Evolutionary conservation across 2,113 vertebrate genomes (phyloP).

Genomic region (Amia ocellicauda): DNA sequence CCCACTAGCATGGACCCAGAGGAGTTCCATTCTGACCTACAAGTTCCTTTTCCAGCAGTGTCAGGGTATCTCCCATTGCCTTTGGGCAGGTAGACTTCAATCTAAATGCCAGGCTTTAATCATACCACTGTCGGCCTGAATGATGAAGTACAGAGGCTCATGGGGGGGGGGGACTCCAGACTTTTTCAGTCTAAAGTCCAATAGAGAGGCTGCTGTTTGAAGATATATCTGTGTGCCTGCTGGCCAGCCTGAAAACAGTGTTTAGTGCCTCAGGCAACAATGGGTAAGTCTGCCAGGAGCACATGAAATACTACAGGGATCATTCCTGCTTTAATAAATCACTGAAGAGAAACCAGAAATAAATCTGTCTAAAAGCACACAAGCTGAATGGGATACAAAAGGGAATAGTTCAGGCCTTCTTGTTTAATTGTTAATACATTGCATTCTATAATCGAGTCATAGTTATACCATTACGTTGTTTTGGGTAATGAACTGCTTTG

Average conservation of each 20-base stretch:
- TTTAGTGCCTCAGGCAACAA: constrained; percentile 50
- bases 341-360: not conserved
- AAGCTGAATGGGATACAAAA: not conserved
- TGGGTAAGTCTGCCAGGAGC: constrained; percentile 45
- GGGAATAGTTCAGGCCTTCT: too few relatives aligned
- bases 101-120: constrained; percentile 67
- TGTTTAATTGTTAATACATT: too few relatives aligned
- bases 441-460: too few relatives aligned
- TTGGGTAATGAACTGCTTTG: too few relatives aligned
- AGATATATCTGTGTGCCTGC: constrained; percentile 27
- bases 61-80: constrained; percentile 42
- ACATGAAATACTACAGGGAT: constrained; percentile 58
- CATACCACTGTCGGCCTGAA: constrained; percentile 51
- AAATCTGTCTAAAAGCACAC: not conserved
- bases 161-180: constrained; percentile 37
- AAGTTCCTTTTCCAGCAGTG: constrained; percentile 25
- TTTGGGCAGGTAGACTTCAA: constrained; percentile 46
- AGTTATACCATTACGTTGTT: too few relatives aligned
- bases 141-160: constrained; percentile 66
- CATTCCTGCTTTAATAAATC: constrained; percentile 31
- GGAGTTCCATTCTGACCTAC: constrained; percentile 21
- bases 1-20: constrained; percentile 25
- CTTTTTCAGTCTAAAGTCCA: constrained; percentile 58
- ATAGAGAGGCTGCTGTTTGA: constrained; percentile 38
- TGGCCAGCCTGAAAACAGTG: constrained; percentile 35